These are phyloP conservation scores for Drosophila percnosoma DNA, from an alignment of 2,888 invertebrate species.

Conservation along the genomic window DNA sequence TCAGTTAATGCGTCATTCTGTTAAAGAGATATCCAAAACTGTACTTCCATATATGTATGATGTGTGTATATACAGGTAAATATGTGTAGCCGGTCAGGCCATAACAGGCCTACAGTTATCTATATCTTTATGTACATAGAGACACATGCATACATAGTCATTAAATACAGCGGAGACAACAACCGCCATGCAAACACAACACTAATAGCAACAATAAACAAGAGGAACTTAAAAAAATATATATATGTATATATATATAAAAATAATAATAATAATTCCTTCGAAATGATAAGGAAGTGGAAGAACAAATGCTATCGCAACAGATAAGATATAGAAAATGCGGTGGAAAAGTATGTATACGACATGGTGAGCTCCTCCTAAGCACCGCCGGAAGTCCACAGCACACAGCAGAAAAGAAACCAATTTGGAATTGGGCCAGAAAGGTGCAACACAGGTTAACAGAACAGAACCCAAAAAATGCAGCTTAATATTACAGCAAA, in stretches of 20 bases:
- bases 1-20: constrained; percentile 54
- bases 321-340: constrained; percentile 39
- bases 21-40: constrained; percentile 21
- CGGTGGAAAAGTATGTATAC: constrained; percentile 10
- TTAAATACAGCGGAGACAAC: constrained; percentile 40
- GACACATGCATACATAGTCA: constrained; percentile 2
- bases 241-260: not conserved
- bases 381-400: constrained; percentile 6
- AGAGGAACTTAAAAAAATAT: constrained; percentile 24
- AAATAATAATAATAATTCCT: constrained; percentile 1
- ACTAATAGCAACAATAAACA: constrained; percentile 55
- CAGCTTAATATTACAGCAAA: constrained; percentile 1
- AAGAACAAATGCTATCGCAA: constrained; percentile 23
- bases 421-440: not conserved
- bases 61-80: not conserved
- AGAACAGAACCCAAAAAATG: not conserved
- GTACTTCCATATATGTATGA: constrained; percentile 7
- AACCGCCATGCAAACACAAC: constrained; percentile 56
- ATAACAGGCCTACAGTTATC: constrained; percentile 12
- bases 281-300: constrained; percentile 23
- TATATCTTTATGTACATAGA: constrained; percentile 10
- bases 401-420: not conserved
- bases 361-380: not conserved
- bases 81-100: not conserved
- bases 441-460: not conserved